Evolutionary conservation across 2,888 invertebrate genomes (phyloP).

Genomic region (Caenorhabditis japonica): DNA sequence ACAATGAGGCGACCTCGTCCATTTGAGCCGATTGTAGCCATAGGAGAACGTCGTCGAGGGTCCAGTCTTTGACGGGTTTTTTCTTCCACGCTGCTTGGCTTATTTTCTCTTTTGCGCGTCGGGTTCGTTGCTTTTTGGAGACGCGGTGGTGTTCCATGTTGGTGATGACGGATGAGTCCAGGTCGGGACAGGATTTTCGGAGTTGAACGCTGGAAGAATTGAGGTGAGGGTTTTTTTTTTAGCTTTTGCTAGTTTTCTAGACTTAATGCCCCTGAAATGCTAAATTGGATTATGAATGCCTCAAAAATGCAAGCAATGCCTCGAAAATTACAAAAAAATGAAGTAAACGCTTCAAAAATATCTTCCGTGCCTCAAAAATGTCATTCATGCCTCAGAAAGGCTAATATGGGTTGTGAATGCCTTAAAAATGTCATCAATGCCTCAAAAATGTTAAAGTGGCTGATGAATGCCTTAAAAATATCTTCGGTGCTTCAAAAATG

Average conservation of each 20-base stretch:
- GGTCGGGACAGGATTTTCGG: conserved; percentile 62
- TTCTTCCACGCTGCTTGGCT: conserved; percentile 54
- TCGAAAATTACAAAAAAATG: too few species aligned
- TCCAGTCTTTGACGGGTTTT: conserved; percentile 61
- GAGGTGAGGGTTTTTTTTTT: too few species aligned
- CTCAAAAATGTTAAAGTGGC: too few species aligned
- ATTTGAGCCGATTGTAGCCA: conserved; percentile 66
- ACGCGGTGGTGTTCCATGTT: conserved; percentile 52
- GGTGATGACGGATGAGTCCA: conserved; percentile 43
- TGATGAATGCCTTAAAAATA: too few species aligned
- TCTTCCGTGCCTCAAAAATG: too few species aligned
- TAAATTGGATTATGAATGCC: not conserved
- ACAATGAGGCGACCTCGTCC: conserved; percentile 64
- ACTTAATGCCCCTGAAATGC: not conserved
- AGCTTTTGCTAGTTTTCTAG: too few species aligned
- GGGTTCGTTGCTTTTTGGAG: conserved; percentile 47
- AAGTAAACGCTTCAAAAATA: too few species aligned
- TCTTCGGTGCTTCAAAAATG: too few species aligned
- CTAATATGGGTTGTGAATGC: too few species aligned
- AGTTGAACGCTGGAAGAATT: conserved; percentile 52
- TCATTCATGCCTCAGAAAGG: too few species aligned
- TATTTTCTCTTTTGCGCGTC: conserved; percentile 60
- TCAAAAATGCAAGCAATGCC: too few species aligned
- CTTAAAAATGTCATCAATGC: too few species aligned
- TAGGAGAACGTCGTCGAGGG: conserved; percentile 64